These are phyloP conservation scores for Dicrurus megarhynchus DNA, from an alignment of 2,113 vertebrate species.

Conservation along the genomic window DNA sequence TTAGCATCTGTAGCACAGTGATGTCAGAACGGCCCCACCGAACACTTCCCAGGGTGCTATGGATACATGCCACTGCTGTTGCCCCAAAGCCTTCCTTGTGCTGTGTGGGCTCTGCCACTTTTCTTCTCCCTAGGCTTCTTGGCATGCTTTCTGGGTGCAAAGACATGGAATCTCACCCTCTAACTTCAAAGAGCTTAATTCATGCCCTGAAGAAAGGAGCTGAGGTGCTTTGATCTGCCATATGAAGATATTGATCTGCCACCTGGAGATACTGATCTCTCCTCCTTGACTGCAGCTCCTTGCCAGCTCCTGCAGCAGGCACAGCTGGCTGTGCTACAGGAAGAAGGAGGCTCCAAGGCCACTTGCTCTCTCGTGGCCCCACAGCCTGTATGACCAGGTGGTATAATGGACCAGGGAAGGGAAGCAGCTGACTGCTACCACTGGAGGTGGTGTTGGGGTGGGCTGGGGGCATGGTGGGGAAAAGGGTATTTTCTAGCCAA, in stretches of 20 bases:
- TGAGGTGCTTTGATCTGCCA: neutral
- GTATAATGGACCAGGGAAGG: neutral
- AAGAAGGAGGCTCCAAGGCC: neutral
- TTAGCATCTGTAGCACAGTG: neutral
- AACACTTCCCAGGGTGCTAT: neutral
- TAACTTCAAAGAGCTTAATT: neutral
- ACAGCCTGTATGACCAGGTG: neutral
- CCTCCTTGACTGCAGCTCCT: neutral
- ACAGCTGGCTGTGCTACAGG: fast-evolving
- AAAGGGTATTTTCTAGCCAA: neutral
- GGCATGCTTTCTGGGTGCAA: neutral
- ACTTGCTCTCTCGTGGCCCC: neutral
- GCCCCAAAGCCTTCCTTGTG: neutral
- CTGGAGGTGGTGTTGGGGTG: neutral
- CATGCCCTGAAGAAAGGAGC: neutral
- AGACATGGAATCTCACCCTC: neutral
- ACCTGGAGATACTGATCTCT: neutral
- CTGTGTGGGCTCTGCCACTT: neutral
- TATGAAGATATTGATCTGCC: neutral
- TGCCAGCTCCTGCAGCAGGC: neutral
- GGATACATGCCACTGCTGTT: neutral
- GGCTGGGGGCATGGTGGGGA: too few species aligned
- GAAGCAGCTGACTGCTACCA: neutral
- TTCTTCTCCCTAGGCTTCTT: neutral
- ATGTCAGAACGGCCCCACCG: neutral